These are phyloP conservation scores for Eudemis profundana DNA, from an alignment of 2,888 invertebrate species.

Conservation along the genomic window DNA sequence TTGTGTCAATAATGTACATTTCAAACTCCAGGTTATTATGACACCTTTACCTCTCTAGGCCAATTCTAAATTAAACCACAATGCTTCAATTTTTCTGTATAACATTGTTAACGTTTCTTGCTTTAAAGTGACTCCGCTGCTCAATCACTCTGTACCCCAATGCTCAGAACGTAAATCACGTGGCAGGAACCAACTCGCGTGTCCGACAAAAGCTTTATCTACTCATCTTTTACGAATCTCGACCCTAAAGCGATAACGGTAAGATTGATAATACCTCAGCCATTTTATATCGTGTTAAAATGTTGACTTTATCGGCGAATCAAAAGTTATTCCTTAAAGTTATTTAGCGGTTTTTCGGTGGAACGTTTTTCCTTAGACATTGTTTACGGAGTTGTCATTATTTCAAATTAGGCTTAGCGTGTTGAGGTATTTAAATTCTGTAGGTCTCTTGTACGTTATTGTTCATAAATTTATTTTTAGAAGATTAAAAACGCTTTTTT, in stretches of 20 bases:
- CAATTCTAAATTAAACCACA: too few relatives aligned
- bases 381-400: constrained; percentile 28
- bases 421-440: constrained; percentile 7
- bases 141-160: background rate
- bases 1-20: too few relatives aligned
- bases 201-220: constrained; percentile 44
- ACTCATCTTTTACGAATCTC: constrained; percentile 36
- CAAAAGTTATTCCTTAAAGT: constrained; percentile 38
- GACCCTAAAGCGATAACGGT: constrained; percentile 33
- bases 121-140: constrained; percentile 18
- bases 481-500: too few relatives aligned
- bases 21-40: too few relatives aligned
- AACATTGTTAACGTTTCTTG: background rate
- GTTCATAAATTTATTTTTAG: background rate
- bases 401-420: constrained; percentile 23
- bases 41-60: too few relatives aligned
- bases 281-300: constrained; percentile 42
- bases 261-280: constrained; percentile 38
- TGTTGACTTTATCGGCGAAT: constrained; percentile 41
- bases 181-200: constrained; percentile 43
- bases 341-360: constrained; percentile 33
- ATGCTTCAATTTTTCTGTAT: background rate
- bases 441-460: too few relatives aligned
- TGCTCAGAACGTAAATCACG: constrained; percentile 41
- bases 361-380: constrained; percentile 28